Evolutionary conservation across 2,797 vertebrate species (phyloP), one percentile per base, ranked within the genome.

Genomic region (Octomys mimax): DNA sequence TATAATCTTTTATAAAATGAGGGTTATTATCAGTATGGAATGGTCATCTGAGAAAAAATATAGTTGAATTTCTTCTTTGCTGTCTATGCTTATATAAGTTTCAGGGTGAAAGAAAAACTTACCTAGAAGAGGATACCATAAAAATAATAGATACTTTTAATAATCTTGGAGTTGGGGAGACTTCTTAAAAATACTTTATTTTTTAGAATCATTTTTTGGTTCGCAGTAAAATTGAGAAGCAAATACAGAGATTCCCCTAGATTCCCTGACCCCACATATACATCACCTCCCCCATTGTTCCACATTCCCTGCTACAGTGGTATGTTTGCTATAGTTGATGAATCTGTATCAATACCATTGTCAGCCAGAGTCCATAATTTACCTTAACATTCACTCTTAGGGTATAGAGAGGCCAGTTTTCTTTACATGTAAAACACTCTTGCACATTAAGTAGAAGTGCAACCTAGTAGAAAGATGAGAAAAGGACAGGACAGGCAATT

Each of bases 81-180:
- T 94, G 18, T 39, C 49, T 88, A 49, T 85, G 71, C 42, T 28
- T 26, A 73, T 19, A 71, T 71, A 39, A 68, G 33, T 68, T 68
- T 92, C 68, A 88, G 13, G 16, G n/a, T 79, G 39, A 12, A 64
- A 77, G 24, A 89, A 93, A 92, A 82, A 80, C 49, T 83, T 83
- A 73, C 33, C 70, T 77, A 93, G 49, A 91, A 87, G 80, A 57
- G 57, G 68, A 82, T 92, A 49, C 28, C 80, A 64, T 95, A 42
- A 85, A 92, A 78, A 8, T 87, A 86, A 86, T 78, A 75, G 42
- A 31, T 88, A 64, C 46, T 86, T 93, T 75, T 42, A 94, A 73
- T 87, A 80, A 82, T 94, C 39, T 71, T 92, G 42, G 42, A 49
- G 49, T 49, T 49, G 71, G 33, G 59, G 80, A 77, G 6, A 49